These are phyloP conservation scores for Euclidia mi DNA, from an alignment of 2,888 invertebrate genomes.

Conservation along the genomic window DNA sequence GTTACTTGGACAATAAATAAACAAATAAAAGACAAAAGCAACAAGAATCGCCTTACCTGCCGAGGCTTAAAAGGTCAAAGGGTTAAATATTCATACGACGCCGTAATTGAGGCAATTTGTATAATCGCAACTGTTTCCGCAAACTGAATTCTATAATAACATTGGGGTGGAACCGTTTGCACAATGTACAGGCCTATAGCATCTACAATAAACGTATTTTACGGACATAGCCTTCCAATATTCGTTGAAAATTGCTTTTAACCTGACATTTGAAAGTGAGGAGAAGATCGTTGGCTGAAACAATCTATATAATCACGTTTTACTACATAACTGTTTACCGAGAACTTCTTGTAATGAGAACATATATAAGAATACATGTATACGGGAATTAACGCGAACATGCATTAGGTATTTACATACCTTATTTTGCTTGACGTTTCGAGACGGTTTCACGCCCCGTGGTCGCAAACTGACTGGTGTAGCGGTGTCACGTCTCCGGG, in stretches of 20 bases:
- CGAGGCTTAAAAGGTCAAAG: conserved; percentile 50
- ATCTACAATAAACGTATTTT: conserved; percentile 1
- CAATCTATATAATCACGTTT: too few species aligned
- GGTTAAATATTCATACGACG: conserved; percentile 62
- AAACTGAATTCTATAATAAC: conserved; percentile 57
- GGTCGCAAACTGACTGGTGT: too few species aligned
- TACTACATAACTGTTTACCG: too few species aligned
- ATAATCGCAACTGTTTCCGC: conserved; percentile 59
- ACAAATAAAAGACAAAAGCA: conserved; percentile 38
- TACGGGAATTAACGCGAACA: too few species aligned
- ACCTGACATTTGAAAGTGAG: too few species aligned
- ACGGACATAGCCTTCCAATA: conserved; percentile 3
- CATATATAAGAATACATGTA: too few species aligned
- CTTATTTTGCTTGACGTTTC: too few species aligned
- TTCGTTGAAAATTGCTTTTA: background rate
- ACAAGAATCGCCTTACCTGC: conserved; percentile 35
- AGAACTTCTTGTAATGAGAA: too few species aligned
- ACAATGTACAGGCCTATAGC: conserved; percentile 25
- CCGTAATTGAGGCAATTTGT: conserved; percentile 65
- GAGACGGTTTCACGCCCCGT: too few species aligned
- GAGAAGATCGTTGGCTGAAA: too few species aligned
- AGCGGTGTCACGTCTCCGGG: too few species aligned
- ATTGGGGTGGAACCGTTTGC: conserved; percentile 30
- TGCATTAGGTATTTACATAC: too few species aligned
- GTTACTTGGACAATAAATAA: conserved; percentile 18